Evolutionary conservation across 2,888 invertebrate genomes (phyloP).

Genomic region (Pasiphila rectangulata): DNA sequence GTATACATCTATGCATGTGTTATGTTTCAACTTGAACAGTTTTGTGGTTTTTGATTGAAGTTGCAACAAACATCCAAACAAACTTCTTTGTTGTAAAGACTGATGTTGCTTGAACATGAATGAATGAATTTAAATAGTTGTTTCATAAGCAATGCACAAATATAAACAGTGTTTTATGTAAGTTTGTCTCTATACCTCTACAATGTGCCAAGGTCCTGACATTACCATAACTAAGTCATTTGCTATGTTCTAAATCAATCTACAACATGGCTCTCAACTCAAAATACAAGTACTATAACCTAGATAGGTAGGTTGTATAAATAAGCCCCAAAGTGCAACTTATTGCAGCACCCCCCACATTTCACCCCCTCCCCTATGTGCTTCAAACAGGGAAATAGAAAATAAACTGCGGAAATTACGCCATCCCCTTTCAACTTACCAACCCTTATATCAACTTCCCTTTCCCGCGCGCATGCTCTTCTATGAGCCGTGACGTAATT

Average conservation of each 20-base stretch:
- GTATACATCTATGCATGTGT: too few relatives aligned
- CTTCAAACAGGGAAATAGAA: conserved; percentile 37
- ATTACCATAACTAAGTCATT: too few relatives aligned
- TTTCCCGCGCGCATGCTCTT: conserved; percentile 65
- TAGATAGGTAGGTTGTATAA: background rate
- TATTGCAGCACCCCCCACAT: conserved; percentile 12
- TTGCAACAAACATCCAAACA: too few relatives aligned
- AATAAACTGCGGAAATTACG: conserved; percentile 36
- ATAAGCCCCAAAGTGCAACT: conserved; percentile 9
- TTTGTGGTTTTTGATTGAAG: too few relatives aligned
- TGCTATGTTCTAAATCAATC: background rate
- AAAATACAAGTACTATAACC: background rate
- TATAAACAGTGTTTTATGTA: too few relatives aligned
- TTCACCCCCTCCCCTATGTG: conserved; percentile 35
- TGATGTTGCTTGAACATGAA: too few relatives aligned
- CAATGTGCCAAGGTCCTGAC: too few relatives aligned
- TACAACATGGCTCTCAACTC: background rate
- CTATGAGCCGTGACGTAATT: conserved; percentile 30
- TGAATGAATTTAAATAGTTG: too few relatives aligned
- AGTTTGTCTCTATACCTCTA: too few relatives aligned
- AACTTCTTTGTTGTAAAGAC: too few relatives aligned
- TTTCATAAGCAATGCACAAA: too few relatives aligned
- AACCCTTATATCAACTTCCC: conserved; percentile 31
- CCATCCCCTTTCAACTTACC: conserved; percentile 39
- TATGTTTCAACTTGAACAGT: too few relatives aligned